These are phyloP conservation scores for Leptestheria dahalacensis DNA, from an alignment of 1,140 invertebrate genomes.

Conservation along the genomic window DNA sequence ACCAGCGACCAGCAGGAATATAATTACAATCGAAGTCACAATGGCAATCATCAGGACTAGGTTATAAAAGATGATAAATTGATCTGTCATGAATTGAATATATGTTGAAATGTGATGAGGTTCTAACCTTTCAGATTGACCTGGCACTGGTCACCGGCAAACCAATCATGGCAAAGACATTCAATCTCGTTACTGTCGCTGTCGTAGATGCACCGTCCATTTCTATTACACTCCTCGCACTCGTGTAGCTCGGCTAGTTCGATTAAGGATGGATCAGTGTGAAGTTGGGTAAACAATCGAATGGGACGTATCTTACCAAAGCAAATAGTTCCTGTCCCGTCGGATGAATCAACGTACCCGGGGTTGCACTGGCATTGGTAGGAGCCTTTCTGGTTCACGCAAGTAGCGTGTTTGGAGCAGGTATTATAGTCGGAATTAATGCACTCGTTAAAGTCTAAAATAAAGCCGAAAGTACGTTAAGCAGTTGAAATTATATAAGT, in stretches of 20 bases:
- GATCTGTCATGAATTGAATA: too few species aligned
- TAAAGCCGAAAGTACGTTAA: too few species aligned
- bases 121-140: conserved; percentile 62
- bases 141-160: conserved; percentile 60
- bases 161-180: conserved; percentile 76
- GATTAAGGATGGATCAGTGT: neutral
- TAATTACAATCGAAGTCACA: conserved; percentile 48
- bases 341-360: conserved; percentile 56
- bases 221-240: conserved; percentile 65
- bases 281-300: too few species aligned
- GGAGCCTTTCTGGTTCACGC: conserved; percentile 68
- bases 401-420: conserved; percentile 63
- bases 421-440: conserved; percentile 50
- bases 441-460: conserved; percentile 70
- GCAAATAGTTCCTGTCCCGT: conserved; percentile 7
- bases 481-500: conserved; percentile 7
- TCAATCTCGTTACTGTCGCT: conserved; percentile 38
- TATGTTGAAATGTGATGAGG: too few species aligned
- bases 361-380: conserved; percentile 75
- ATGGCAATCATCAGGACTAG: conserved; percentile 58
- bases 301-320: too few species aligned
- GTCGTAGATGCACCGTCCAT: conserved; percentile 56
- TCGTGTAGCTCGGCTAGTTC: conserved; percentile 43
- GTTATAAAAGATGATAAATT: conserved; percentile 21
- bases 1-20: conserved; percentile 48